A percentile compares a stretch with the other conserved stretches of the same genome.
Conservation (phyloP, 2,888 invertebrate genomes). For the Seira ritae region DNA sequence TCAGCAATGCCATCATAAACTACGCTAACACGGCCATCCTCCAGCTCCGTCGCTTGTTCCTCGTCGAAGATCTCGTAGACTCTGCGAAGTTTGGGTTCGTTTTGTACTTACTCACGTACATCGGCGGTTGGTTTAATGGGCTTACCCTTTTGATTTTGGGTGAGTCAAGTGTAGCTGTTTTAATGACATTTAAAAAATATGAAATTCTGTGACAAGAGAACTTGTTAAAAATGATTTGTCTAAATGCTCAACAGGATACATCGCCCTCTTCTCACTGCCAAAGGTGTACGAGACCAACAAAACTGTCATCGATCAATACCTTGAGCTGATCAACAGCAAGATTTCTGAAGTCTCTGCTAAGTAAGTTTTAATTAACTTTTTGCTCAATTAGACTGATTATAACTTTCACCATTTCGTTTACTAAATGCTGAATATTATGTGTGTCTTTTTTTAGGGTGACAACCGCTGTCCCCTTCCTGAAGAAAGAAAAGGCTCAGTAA, state of each 20-base stretch:
- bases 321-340: conserved; percentile 91
- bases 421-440: too few relatives aligned
- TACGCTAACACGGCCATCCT: conserved; percentile 88
- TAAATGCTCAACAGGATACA: conserved; percentile 82
- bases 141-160: conserved; percentile 98
- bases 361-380: conserved; percentile 80
- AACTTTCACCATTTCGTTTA: too few relatives aligned
- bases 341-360: conserved; percentile 92
- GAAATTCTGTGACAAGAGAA: neutral
- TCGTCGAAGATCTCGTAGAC: conserved; percentile 96
- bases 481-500: conserved; percentile 83
- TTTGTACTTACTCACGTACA: conserved; percentile 97
- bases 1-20: conserved; percentile 90
- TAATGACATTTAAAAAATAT: neutral
- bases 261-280: conserved; percentile 95
- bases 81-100: conserved; percentile 96
- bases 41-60: conserved; percentile 94
- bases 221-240: neutral
- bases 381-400: too few relatives aligned
- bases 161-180: conserved; percentile 76
- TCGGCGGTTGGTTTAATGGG: conserved; percentile 99
- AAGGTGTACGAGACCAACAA: conserved; percentile 98
- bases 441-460: conserved; percentile 82
- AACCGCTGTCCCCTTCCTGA: conserved; percentile 88
- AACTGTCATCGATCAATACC: conserved; percentile 92